Percentiles rank a stretch among this genome's conserved stretches.
Evolutionary conservation across 2,797 vertebrate genomes (phyloP).

Genomic region (Steatocranus sp.): DNA sequence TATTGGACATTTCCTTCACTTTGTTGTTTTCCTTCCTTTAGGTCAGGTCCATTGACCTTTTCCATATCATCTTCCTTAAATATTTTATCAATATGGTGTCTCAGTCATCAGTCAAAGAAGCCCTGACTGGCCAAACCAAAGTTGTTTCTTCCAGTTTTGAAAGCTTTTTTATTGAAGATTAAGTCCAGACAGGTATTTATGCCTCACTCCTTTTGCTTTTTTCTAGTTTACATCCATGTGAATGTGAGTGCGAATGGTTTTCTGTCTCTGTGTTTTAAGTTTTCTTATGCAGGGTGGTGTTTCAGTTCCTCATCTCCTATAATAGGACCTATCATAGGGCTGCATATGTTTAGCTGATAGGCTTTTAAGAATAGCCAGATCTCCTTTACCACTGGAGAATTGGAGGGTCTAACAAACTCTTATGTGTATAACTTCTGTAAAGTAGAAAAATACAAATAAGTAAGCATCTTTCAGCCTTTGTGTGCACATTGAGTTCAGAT

Average conservation of each 20-base stretch:
- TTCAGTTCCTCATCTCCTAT: neutral
- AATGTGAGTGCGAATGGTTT: neutral
- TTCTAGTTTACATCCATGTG: neutral
- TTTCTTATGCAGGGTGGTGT: neutral
- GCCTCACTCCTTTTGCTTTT: neutral
- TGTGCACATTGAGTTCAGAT: neutral
- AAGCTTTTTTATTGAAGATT: neutral
- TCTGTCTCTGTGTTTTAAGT: neutral
- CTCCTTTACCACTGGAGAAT: neutral
- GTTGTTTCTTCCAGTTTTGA: neutral
- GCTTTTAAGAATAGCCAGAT: neutral
- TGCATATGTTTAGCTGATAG: neutral
- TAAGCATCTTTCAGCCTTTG: neutral
- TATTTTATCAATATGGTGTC: neutral
- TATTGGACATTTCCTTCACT: neutral
- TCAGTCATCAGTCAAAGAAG: neutral
- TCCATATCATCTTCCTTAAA: neutral
- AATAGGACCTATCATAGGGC: neutral
- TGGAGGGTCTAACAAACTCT: neutral
- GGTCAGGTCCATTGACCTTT: neutral
- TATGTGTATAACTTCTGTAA: neutral
- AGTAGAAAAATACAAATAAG: neutral
- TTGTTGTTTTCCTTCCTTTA: neutral
- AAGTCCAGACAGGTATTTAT: neutral
- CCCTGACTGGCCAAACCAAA: neutral